phyloP scores from a whole-genome alignment of 2,113 vertebrate genomes.

The Bungarus multicinctus region DNA sequence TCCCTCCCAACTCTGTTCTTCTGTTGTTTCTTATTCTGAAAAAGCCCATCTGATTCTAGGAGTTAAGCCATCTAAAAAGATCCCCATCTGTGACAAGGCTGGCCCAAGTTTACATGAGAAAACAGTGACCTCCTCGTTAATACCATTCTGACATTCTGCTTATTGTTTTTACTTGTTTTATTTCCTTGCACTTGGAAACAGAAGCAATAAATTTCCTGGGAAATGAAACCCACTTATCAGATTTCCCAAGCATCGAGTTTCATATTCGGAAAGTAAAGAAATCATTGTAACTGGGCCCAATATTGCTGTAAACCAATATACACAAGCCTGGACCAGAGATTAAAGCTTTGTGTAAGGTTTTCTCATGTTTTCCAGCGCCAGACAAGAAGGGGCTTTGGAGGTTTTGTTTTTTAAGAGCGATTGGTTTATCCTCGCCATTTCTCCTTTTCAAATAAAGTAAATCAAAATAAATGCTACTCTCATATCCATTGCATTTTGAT shows the following conservation, averaged over 20 bases:
- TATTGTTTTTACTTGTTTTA: conserved; percentile 73
- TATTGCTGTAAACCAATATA: conserved; percentile 71
- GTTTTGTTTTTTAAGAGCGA: background rate
- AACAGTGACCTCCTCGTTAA: conserved; percentile 63
- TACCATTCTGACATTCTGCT: conserved; percentile 59
- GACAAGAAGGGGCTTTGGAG: conserved; percentile 48
- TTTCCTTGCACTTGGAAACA: conserved; percentile 72
- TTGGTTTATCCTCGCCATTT: background rate
- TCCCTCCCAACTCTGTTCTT: background rate
- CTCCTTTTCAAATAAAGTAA: background rate
- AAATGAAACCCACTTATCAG: conserved; percentile 81
- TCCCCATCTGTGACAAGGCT: background rate
- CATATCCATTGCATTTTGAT: background rate
- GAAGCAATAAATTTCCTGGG: conserved; percentile 79
- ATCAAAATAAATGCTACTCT: conserved; percentile 17
- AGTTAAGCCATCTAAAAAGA: conserved; percentile 42
- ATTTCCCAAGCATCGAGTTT: conserved; percentile 77
- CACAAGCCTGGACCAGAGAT: conserved; percentile 60
- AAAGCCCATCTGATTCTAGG: background rate
- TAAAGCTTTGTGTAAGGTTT: conserved; percentile 47
- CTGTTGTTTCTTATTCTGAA: background rate
- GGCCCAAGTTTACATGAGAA: conserved; percentile 57
- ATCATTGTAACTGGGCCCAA: conserved; percentile 63
- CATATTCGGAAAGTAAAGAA: conserved; percentile 69
- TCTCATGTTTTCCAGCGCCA: conserved; percentile 37